Percentiles rank a stretch among this genome's conserved stretches.
phyloP scores from a whole-genome alignment of 1,140 invertebrate species.

The Bradynema listronoti region DNA sequence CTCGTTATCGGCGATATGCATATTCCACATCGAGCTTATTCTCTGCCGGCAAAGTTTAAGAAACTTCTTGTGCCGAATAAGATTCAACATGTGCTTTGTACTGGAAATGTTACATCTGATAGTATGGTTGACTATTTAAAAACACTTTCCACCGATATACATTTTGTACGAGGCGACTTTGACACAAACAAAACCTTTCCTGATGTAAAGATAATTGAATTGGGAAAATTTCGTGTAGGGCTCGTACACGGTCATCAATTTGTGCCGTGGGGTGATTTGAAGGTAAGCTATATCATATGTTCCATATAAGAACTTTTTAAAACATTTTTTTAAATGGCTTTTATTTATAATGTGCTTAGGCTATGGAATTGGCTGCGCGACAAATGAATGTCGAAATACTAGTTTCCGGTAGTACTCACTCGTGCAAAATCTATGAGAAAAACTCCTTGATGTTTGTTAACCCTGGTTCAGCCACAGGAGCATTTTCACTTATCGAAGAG shows the following conservation, averaged over 20 bases:
- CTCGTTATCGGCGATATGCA: conserved; percentile 94
- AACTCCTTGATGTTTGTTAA: conserved; percentile 99
- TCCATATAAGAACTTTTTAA: no score
- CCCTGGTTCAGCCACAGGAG: conserved; percentile 95
- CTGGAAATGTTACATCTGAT: conserved; percentile 66
- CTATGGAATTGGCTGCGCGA: conserved; percentile 79
- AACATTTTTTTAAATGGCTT: neutral
- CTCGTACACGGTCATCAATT: conserved; percentile 90
- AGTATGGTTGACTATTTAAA: conserved; percentile 96
- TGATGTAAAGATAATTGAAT: conserved; percentile 95
- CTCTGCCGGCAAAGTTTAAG: conserved; percentile 88
- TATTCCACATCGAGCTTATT: conserved; percentile 89
- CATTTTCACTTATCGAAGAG: conserved; percentile 64
- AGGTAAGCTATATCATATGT: conserved; percentile 14
- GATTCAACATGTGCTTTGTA: conserved; percentile 84
- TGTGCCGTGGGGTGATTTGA: conserved; percentile 76
- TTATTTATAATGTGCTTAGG: conserved; percentile 32
- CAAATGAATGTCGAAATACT: conserved; percentile 97
- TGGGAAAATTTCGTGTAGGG: conserved; percentile 95
- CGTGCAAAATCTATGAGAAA: conserved; percentile 95
- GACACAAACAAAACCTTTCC: conserved; percentile 93
- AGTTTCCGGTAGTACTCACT: conserved; percentile 96
- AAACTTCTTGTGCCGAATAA: conserved; percentile 91
- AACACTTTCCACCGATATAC: conserved; percentile 79
- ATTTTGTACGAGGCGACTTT: conserved; percentile 95